Evolutionary conservation across 1,140 invertebrate genomes (phyloP).

Genomic region (Sarcophaga peregrina): DNA sequence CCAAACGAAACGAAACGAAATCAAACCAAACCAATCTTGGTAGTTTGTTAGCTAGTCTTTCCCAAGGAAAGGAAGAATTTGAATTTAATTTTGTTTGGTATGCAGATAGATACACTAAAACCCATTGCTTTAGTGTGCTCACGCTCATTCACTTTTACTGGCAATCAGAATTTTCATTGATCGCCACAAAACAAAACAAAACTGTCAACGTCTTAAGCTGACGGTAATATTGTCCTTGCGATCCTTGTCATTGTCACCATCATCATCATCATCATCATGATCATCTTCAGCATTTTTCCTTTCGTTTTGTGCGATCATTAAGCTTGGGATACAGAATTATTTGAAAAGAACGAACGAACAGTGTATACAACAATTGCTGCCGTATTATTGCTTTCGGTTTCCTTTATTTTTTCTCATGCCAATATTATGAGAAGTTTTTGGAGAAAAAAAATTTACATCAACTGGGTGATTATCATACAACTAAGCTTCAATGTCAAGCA

Average conservation of each 20-base stretch:
- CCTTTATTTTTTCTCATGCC: neutral
- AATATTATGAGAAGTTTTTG: constrained; percentile 27
- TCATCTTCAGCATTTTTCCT: neutral
- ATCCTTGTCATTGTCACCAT: constrained; percentile 6
- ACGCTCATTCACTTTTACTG: neutral
- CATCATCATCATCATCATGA: neutral
- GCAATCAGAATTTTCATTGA: constrained; percentile 32
- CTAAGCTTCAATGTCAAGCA: neutral
- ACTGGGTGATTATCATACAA: neutral
- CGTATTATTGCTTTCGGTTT: neutral
- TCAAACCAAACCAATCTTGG: neutral
- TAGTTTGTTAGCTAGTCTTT: neutral
- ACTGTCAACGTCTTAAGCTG: constrained; percentile 36
- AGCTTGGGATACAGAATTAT: too few species aligned
- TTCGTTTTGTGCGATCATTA: neutral
- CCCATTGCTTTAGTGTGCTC: neutral
- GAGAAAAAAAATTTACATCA: neutral
- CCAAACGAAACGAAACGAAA: too few species aligned
- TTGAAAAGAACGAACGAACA: too few species aligned
- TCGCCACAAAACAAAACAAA: constrained; percentile 30
- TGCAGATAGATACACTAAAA: neutral
- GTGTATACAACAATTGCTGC: too few species aligned
- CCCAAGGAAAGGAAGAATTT: neutral
- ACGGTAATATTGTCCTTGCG: too few species aligned
- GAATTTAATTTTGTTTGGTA: neutral